Evolutionary conservation across 2,113 vertebrate species (phyloP), one percentile per base, ranked within the genome.

Genomic region (Amazona guildingii): DNA sequence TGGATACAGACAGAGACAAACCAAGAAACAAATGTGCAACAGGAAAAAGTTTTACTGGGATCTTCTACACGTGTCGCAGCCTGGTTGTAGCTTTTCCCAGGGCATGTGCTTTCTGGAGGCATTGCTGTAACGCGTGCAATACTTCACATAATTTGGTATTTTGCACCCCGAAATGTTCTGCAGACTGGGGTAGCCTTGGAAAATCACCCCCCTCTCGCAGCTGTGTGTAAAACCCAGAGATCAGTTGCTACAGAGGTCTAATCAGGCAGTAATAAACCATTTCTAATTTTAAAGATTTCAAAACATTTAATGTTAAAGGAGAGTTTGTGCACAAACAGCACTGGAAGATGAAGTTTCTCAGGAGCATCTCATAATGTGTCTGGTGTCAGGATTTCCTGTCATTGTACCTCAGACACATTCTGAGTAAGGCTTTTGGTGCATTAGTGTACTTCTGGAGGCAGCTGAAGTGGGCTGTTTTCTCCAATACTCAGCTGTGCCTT

Each of bases 321-420:
- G 31, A 77, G 7, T 10, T 82, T 10, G 3, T 41, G 33, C n/a
- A 54, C n/a, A 69, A 63, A 28, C 8, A 75, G 37, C 51, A 46
- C 17, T 69, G 20, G 61, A 27, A 63, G 25, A 8, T 28, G 79
- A 85, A 23, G 24, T 28, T 89, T 80, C 70, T 69, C 44, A 67
- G 52, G 18, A 78, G 17, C 3, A 2, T 10, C n/a, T 68, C 51
- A 13, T 6, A 29, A 57, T 0, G 1, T 17, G 10, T 33, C 39
- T 2, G 2, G 17, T 27, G n/a, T 54, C 44, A 54, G 61, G 52
- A 51, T 64, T 79, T 39, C 35, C 23, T 11, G 4, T 4, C 2
- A 1, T 14, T 39, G 27, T 39, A 46, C 23, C 14, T 41, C 2
- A 1, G 48, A n/a, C 35, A 33, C 0, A 0, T 43, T 28, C 27